phyloP scores from a whole-genome alignment of 2,797 vertebrate species.

The Numenius phaeopus region DNA sequence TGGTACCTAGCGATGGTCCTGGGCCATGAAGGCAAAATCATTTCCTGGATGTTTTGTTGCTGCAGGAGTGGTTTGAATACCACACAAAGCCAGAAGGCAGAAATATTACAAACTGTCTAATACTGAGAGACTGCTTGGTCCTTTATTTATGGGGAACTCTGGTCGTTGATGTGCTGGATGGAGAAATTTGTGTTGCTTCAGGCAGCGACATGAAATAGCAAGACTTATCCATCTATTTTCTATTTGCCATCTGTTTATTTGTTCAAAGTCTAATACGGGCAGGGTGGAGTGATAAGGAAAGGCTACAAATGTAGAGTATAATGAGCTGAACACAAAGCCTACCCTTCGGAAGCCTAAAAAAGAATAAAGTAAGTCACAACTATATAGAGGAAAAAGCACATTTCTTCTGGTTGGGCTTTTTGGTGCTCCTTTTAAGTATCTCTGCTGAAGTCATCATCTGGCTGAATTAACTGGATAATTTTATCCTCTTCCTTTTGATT shows the following conservation, averaged over 20 bases:
- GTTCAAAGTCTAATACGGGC: not conserved
- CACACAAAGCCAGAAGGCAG: not conserved
- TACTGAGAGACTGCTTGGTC: not conserved
- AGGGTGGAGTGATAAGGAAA: not conserved
- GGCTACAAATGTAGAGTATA: not conserved
- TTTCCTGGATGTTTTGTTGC: not conserved
- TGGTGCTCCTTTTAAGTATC: not conserved
- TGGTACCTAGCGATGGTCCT: fast-evolving
- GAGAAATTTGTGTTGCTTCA: not conserved
- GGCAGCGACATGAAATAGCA: not conserved
- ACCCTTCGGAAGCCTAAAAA: not conserved
- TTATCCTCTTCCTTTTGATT: not conserved
- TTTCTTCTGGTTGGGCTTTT: not conserved
- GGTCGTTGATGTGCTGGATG: not conserved
- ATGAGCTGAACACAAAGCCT: not conserved
- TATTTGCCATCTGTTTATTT: not conserved
- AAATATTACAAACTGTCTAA: not conserved
- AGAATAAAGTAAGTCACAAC: not conserved
- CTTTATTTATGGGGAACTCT: not conserved
- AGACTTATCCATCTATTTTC: not conserved
- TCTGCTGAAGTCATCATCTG: not conserved
- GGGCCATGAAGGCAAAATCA: not conserved
- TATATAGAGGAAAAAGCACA: fast-evolving
- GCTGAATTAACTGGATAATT: not conserved
- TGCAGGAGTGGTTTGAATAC: not conserved